A percentile compares a stretch with the other conserved stretches of the same genome.
Conservation (phyloP, 2,113 vertebrate genomes). For the Macaca mulatta region DNA sequence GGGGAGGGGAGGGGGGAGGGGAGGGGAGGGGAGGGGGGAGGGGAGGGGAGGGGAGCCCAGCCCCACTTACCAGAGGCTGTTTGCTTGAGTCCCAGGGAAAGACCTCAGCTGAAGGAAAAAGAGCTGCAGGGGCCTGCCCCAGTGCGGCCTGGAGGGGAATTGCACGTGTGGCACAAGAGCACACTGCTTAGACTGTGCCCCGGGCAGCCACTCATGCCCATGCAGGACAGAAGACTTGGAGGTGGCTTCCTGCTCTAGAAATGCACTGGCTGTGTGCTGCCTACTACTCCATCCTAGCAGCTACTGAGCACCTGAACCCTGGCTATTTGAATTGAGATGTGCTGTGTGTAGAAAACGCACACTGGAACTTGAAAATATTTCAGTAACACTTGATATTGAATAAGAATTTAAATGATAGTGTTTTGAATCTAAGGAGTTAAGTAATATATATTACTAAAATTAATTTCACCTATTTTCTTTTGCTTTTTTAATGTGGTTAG, state of each 20-base stretch:
- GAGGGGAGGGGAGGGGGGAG: accelerated
- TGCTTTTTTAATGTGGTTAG: not conserved
- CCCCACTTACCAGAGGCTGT: not conserved
- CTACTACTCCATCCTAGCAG: not conserved
- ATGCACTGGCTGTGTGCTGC: accelerated
- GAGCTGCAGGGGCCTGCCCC: not conserved
- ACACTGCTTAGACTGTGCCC: accelerated
- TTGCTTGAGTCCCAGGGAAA: not conserved
- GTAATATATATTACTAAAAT: not conserved
- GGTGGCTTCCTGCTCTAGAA: not conserved
- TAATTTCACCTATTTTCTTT: not conserved
- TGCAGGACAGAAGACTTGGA: accelerated
- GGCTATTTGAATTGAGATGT: too few species aligned
- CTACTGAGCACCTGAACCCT: not conserved
- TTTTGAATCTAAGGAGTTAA: not conserved
- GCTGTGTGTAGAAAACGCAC: not conserved
- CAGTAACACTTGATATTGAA: not conserved
- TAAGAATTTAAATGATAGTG: not conserved
- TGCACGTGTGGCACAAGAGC: accelerated
- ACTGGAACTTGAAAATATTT: not conserved
- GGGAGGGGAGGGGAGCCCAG: too few species aligned
- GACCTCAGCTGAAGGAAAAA: not conserved
- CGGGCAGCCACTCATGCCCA: not conserved
- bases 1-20: accelerated
- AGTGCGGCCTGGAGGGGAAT: accelerated